Evolutionary conservation across 1,140 invertebrate species (phyloP).

Genomic region (Drosophila azteca): DNA sequence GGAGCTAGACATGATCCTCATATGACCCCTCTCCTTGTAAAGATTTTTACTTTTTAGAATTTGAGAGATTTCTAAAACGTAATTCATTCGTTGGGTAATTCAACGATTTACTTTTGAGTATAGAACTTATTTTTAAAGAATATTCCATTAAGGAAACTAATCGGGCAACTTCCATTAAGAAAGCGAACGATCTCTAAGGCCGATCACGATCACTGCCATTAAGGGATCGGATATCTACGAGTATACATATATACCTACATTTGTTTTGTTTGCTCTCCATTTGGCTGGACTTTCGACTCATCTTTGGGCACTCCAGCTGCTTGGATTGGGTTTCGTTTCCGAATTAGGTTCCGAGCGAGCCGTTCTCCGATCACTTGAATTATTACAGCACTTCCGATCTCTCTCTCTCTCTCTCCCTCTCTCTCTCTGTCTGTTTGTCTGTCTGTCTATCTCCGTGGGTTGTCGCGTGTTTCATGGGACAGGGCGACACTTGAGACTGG

Average conservation of each 20-base stretch:
- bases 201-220: no score
- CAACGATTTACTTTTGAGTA: no score
- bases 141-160: no score
- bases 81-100: no score
- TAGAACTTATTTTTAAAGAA: no score
- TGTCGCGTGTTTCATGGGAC: slow-evolving; percentile 50
- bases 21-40: no score
- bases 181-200: no score
- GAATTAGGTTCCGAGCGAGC: neutral
- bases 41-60: no score
- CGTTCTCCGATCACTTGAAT: slow-evolving; percentile 26
- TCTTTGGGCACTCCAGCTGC: slow-evolving; percentile 8
- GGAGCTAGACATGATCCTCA: no score
- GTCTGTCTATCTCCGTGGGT: neutral
- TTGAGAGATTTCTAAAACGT: no score
- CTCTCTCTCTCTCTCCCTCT: neutral
- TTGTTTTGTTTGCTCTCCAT: neutral
- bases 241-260: neutral
- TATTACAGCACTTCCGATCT: slow-evolving; percentile 47
- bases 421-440: neutral
- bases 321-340: slow-evolving; percentile 20
- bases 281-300: no score
- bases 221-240: neutral
- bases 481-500: slow-evolving; percentile 48
- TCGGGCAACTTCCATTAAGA: no score